Percentiles rank a stretch among this genome's conserved stretches.
These are phyloP conservation scores for Leptoclinus maculatus DNA, from an alignment of 2,797 vertebrate species.

Conservation along the genomic window DNA sequence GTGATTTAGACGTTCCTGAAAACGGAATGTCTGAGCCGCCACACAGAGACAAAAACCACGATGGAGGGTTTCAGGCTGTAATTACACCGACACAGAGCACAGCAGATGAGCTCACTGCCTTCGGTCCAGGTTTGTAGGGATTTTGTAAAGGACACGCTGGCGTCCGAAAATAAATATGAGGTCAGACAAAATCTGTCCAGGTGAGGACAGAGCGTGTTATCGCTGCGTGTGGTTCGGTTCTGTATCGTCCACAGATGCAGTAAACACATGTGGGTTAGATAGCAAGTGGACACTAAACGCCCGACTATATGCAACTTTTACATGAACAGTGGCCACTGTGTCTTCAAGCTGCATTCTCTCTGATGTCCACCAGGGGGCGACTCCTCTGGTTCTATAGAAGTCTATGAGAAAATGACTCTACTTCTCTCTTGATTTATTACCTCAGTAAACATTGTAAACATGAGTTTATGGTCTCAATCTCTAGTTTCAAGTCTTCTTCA, in stretches of 20 bases:
- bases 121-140: constrained; percentile 18
- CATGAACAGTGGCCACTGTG: too few species aligned
- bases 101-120: constrained; percentile 37
- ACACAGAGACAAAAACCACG: constrained; percentile 26
- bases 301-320: too few species aligned
- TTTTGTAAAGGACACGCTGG: constrained; percentile 21
- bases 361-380: too few species aligned
- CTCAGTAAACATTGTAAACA: too few species aligned
- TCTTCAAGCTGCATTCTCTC: too few species aligned
- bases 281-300: neutral
- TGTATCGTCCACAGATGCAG: neutral
- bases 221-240: neutral
- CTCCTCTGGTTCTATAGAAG: too few species aligned
- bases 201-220: neutral
- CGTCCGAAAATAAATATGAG: neutral
- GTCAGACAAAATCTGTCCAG: neutral
- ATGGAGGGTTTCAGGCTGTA: constrained; percentile 56
- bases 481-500: too few species aligned
- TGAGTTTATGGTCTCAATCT: too few species aligned
- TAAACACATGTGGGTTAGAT: neutral
- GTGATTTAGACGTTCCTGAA: constrained; percentile 50
- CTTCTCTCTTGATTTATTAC: too few species aligned
- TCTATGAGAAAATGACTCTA: too few species aligned
- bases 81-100: constrained; percentile 48
- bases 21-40: constrained; percentile 16